Evolutionary conservation across 2,888 invertebrate genomes (phyloP).

Genomic region (Ennomos fuscantarius): DNA sequence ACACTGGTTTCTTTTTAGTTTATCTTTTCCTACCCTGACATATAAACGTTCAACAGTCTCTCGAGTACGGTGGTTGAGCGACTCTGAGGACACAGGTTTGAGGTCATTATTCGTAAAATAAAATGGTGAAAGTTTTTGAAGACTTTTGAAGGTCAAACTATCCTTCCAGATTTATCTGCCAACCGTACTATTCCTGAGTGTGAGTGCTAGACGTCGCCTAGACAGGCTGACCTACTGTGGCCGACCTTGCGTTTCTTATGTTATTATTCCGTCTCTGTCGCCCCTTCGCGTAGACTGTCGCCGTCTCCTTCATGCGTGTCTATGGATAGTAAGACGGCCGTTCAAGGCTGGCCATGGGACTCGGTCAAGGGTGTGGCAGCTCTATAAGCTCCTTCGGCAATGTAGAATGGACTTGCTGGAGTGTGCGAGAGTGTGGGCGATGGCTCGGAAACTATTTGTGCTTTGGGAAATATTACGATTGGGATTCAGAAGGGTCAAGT

Average conservation of each 20-base stretch:
- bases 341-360: constrained; percentile 52
- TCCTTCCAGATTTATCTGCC: constrained; percentile 44
- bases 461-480: not conserved
- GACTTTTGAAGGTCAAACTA: constrained; percentile 2
- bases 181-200: constrained; percentile 63
- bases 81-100: not conserved
- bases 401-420: constrained; percentile 6
- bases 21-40: no score
- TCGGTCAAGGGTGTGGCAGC: constrained; percentile 39
- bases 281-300: constrained; percentile 42
- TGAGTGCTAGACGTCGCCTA: constrained; percentile 81
- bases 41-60: no score
- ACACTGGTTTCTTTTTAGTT: no score
- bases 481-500: not conserved
- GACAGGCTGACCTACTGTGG: constrained; percentile 82
- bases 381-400: constrained; percentile 20
- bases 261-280: constrained; percentile 69
- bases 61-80: no score
- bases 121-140: not conserved
- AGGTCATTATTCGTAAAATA: no score
- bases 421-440: constrained; percentile 1
- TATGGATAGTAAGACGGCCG: constrained; percentile 73
- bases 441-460: constrained; percentile 23
- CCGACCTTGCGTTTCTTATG: constrained; percentile 83
- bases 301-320: constrained; percentile 64